phyloP scores from a whole-genome alignment of 2,113 vertebrate species.

The Myodes glareolus region DNA sequence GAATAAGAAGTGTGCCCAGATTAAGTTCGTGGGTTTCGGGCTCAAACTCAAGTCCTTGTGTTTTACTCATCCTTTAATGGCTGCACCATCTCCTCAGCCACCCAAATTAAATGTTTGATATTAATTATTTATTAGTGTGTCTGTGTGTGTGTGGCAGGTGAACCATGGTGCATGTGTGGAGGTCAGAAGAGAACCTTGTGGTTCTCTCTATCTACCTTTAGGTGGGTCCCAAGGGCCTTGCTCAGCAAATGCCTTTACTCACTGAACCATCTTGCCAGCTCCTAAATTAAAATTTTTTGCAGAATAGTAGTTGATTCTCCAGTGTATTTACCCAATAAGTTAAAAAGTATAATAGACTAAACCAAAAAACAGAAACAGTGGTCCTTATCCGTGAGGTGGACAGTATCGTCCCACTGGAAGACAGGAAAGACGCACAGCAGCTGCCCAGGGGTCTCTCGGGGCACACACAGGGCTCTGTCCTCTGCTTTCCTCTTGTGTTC shows the following conservation, averaged over 20 bases:
- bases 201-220: background rate
- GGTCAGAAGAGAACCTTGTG: background rate
- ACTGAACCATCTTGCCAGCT: background rate
- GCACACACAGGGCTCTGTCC: background rate
- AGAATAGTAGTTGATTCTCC: background rate
- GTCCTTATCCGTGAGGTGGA: background rate
- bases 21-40: background rate
- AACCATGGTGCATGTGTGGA: background rate
- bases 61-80: background rate
- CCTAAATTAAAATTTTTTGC: background rate
- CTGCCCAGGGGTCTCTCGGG: background rate
- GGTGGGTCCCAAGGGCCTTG: background rate
- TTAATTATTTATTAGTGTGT: background rate
- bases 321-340: background rate
- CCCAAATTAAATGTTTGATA: too few relatives aligned
- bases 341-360: background rate
- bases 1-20: background rate
- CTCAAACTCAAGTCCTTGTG: background rate
- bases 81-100: too few relatives aligned
- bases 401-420: too few relatives aligned
- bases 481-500: background rate
- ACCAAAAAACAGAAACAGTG: background rate
- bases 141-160: background rate
- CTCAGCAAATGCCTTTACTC: background rate
- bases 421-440: background rate